Evolutionary conservation across 2,888 invertebrate species (phyloP).

Genomic region (Vannuccia rotundouncinata): DNA sequence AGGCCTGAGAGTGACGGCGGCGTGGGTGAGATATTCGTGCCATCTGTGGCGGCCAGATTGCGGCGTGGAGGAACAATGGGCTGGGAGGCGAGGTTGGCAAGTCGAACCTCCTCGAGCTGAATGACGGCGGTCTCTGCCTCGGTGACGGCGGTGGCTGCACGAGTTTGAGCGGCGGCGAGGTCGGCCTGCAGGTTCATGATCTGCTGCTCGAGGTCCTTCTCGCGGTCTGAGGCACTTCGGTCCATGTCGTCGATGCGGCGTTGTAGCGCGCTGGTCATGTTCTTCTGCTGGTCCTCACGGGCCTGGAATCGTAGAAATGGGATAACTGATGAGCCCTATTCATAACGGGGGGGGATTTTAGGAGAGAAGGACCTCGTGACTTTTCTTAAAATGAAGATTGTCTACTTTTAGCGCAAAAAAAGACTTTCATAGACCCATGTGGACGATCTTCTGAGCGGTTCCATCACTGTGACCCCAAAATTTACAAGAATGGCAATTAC

Average conservation of each 20-base stretch:
- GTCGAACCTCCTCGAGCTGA: neutral
- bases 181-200: neutral
- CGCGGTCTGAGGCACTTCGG: neutral
- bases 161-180: neutral
- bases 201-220: conserved; percentile 10
- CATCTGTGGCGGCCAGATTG: neutral
- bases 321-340: neutral
- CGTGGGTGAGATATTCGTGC: neutral
- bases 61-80: neutral
- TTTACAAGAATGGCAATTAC: no score
- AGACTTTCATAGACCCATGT: no score
- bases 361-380: no score
- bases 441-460: no score
- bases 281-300: conserved; percentile 3
- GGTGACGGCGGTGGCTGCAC: neutral
- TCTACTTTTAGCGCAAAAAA: no score
- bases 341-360: no score
- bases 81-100: neutral
- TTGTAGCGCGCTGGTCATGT: neutral
- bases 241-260: conserved; percentile 22
- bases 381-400: no score
- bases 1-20: neutral
- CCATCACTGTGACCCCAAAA: no score
- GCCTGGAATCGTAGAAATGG: neutral
- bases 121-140: neutral